Evolutionary conservation across 1,140 invertebrate genomes (phyloP).

Genomic region (Drosophila jambulina): DNA sequence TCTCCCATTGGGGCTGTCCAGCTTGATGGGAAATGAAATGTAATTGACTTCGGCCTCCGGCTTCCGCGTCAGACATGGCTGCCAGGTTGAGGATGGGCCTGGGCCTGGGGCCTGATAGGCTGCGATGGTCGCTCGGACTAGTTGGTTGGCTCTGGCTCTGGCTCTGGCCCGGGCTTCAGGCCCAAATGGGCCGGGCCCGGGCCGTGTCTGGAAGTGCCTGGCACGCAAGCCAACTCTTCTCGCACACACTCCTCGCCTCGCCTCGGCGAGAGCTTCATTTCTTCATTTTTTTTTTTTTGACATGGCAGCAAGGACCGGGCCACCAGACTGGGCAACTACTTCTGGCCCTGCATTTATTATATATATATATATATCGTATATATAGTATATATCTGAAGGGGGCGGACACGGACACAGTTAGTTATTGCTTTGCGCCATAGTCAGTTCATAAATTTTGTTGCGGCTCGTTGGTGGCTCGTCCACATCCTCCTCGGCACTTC

Average conservation of each 20-base stretch:
- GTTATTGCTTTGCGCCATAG: slow-evolving; percentile 59
- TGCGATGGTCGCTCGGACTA: slow-evolving; percentile 75
- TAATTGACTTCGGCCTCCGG: slow-evolving; percentile 41
- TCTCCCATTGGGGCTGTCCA: slow-evolving; percentile 42
- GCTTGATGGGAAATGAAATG: slow-evolving; percentile 26
- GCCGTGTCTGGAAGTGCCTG: slow-evolving; percentile 73
- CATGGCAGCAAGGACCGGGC: slow-evolving; percentile 61
- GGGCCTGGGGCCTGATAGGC: slow-evolving; percentile 52
- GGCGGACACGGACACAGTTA: slow-evolving; percentile 19
- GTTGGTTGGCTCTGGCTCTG: slow-evolving; percentile 36
- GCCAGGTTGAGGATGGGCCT: slow-evolving; percentile 9
- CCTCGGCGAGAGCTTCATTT: neutral
- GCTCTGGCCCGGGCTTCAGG: slow-evolving; percentile 1
- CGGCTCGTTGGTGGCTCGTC: slow-evolving; percentile 50
- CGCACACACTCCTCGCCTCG: slow-evolving; percentile 4
- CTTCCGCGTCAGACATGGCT: slow-evolving; percentile 29
- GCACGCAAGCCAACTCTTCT: slow-evolving; percentile 61
- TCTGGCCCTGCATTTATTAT: slow-evolving; percentile 56
- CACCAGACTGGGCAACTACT: slow-evolving; percentile 78
- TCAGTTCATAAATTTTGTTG: slow-evolving; percentile 81
- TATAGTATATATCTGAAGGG: slow-evolving; percentile 43
- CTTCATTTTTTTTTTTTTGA: slow-evolving; percentile 60
- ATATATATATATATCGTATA: slow-evolving; percentile 31
- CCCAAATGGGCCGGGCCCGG: slow-evolving; percentile 49
- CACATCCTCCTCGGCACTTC: slow-evolving; percentile 10